Conservation (phyloP, 2,888 invertebrate genomes). For the Pammene aurita region DNA sequence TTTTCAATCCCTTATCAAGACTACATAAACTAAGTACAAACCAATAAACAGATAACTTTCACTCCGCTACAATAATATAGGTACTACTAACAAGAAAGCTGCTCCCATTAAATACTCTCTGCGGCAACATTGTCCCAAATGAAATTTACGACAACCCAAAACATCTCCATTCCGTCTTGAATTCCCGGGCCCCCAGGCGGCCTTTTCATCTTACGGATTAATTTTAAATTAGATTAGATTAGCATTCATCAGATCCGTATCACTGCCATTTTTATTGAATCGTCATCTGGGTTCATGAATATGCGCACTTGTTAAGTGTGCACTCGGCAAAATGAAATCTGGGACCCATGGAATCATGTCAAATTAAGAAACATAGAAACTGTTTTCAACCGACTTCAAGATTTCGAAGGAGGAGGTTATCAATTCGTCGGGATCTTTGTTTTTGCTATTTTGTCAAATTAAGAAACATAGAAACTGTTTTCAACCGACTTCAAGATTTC, state of each 20-base stretch:
- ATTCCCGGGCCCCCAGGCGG: slow-evolving; percentile 51
- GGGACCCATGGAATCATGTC: background rate
- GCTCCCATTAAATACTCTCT: slow-evolving; percentile 60
- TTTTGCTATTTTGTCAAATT: too few species aligned
- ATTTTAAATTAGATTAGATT: slow-evolving; percentile 77
- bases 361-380: background rate
- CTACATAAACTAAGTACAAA: slow-evolving; percentile 1
- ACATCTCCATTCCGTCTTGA: slow-evolving; percentile 62
- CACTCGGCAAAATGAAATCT: background rate
- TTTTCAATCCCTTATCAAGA: background rate
- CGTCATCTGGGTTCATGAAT: slow-evolving; percentile 48
- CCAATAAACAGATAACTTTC: slow-evolving; percentile 26
- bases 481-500: too few species aligned
- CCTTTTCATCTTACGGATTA: slow-evolving; percentile 73
- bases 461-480: too few species aligned
- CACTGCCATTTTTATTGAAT: slow-evolving; percentile 63
- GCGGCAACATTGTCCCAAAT: slow-evolving; percentile 62
- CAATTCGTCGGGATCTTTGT: too few species aligned
- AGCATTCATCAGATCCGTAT: slow-evolving; percentile 65
- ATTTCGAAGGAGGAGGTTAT: too few species aligned
- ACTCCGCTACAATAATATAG: slow-evolving; percentile 24
- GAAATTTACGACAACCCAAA: slow-evolving; percentile 66
- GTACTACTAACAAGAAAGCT: slow-evolving; percentile 31
- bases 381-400: too few species aligned
- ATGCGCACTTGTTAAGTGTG: slow-evolving; percentile 8